A percentile compares a stretch with the other conserved stretches of the same genome.
Evolutionary conservation across 2,113 vertebrate genomes (phyloP).

Genomic region (Pseudorasbora parva): DNA sequence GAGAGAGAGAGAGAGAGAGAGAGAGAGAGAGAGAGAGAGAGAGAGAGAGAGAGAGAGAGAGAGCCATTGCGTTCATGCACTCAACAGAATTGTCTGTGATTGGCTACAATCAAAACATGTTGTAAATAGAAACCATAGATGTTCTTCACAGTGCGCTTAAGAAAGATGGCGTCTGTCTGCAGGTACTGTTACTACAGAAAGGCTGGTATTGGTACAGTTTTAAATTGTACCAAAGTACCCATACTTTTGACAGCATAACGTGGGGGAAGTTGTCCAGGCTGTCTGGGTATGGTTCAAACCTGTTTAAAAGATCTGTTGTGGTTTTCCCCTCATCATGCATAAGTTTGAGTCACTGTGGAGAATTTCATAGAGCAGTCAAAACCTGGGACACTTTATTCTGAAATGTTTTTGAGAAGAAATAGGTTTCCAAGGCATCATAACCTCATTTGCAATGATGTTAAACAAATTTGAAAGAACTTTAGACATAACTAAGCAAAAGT

Average conservation of each 20-base stretch:
- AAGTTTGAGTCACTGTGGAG: background rate
- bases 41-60: no score
- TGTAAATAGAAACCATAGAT: background rate
- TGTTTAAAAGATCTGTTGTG: conserved; percentile 8
- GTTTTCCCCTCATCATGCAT: conserved; percentile 3
- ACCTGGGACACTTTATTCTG: background rate
- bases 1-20: no score
- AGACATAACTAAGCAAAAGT: background rate
- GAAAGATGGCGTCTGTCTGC: background rate
- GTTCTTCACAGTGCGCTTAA: background rate
- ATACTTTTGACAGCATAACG: conserved; percentile 7
- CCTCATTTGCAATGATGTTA: background rate
- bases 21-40: no score
- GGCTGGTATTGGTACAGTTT: no score
- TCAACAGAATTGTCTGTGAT: background rate
- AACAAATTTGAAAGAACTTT: conserved; percentile 4
- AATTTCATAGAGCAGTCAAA: background rate
- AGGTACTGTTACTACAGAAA: background rate
- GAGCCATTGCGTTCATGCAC: background rate
- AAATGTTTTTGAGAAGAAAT: background rate
- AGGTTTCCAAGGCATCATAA: conserved; percentile 18
- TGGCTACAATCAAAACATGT: background rate
- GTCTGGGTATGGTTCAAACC: background rate
- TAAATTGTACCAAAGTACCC: no score
- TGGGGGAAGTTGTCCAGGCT: background rate